Conservation (phyloP, 2,888 invertebrate species). For the Oligia latruncula region DNA sequence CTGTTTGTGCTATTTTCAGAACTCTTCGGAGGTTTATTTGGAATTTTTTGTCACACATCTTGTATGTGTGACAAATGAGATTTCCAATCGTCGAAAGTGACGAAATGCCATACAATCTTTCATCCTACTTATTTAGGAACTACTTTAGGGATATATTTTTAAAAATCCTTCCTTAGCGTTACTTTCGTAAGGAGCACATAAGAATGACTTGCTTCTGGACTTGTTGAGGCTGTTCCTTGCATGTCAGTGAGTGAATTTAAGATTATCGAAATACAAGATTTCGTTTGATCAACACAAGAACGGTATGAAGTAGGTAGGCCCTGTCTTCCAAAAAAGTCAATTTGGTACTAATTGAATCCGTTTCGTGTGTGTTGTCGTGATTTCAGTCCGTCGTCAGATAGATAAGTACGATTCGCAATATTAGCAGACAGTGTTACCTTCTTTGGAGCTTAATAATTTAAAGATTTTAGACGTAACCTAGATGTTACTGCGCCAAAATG, state of each 20-base stretch:
- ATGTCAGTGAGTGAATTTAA: background rate
- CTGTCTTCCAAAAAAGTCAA: constrained; percentile 1
- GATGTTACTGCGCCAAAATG: constrained; percentile 10
- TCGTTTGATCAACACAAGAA: background rate
- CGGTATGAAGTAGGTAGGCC: background rate
- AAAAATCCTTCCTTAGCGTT: background rate
- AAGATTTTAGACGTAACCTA: constrained; percentile 24
- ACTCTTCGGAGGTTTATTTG: no score
- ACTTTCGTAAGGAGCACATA: background rate
- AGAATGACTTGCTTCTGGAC: background rate
- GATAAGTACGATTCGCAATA: constrained; percentile 16
- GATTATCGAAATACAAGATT: background rate
- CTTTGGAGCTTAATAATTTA: constrained; percentile 17
- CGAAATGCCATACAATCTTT: background rate
- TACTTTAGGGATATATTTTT: background rate
- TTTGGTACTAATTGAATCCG: constrained; percentile 5
- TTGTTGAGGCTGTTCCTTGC: background rate
- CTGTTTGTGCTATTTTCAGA: no score
- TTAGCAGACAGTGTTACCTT: constrained; percentile 23
- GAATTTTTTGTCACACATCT: no score
- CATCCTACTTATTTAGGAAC: background rate
- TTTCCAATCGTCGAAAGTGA: background rate
- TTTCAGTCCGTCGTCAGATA: constrained; percentile 14
- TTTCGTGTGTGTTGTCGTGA: constrained; percentile 22
- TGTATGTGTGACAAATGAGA: background rate